A percentile compares a stretch with the other conserved stretches of the same genome.
phyloP scores from a whole-genome alignment of 2,888 invertebrate genomes.

The Dione juno region DNA sequence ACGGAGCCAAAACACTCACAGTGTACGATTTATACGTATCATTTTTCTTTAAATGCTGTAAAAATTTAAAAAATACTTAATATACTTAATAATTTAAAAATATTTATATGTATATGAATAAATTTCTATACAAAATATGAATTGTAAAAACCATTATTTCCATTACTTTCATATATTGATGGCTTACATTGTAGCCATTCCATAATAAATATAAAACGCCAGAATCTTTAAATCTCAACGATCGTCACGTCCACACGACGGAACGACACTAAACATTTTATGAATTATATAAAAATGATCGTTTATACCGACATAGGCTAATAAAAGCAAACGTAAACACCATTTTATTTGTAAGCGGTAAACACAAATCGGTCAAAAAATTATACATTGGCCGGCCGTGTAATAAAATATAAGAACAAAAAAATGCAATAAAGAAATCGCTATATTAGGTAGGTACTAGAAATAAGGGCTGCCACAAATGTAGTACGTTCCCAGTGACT shows the following conservation, averaged over 20 bases:
- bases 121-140: background rate
- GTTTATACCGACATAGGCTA: conserved; percentile 60
- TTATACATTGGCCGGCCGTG: conserved; percentile 68
- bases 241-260: conserved; percentile 50
- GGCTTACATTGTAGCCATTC: conserved; percentile 35
- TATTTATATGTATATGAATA: background rate
- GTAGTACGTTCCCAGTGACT: conserved; percentile 78
- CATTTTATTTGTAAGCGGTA: conserved; percentile 69
- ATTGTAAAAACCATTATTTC: background rate
- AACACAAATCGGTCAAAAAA: conserved; percentile 73
- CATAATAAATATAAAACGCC: conserved; percentile 35
- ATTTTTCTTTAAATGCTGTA: too few species aligned
- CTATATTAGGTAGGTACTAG: conserved; percentile 73
- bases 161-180: conserved; percentile 14
- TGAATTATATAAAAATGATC: conserved; percentile 70
- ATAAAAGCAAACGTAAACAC: conserved; percentile 74
- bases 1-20: too few species aligned
- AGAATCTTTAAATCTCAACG: conserved; percentile 40
- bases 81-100: too few species aligned
- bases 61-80: too few species aligned
- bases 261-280: conserved; percentile 58
- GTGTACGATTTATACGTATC: too few species aligned
- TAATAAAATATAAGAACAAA: conserved; percentile 73
- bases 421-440: conserved; percentile 70
- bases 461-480: conserved; percentile 81